Conservation (phyloP, 2,797 vertebrate species). For the Chanos chanos region DNA sequence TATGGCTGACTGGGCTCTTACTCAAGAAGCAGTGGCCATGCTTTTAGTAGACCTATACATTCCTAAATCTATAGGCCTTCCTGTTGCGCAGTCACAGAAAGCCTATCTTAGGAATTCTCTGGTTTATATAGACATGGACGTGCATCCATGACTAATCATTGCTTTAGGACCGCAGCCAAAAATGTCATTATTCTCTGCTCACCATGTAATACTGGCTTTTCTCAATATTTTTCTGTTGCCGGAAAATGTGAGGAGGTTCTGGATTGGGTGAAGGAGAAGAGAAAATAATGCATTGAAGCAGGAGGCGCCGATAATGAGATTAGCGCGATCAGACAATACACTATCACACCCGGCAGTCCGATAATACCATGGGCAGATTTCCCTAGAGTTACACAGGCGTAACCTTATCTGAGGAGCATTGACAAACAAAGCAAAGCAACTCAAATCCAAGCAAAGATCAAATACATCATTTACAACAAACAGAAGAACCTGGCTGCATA, state of each 20-base stretch:
- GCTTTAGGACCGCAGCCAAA: slow-evolving; percentile 4
- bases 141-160: neutral
- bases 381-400: too few species aligned
- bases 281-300: neutral
- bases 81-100: too few species aligned
- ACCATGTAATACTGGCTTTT: too few species aligned
- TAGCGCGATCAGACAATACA: slow-evolving; percentile 27
- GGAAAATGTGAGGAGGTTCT: neutral
- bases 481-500: too few species aligned
- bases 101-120: slow-evolving; percentile 25
- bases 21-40: neutral
- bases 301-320: slow-evolving; percentile 31
- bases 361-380: too few species aligned
- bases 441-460: too few species aligned
- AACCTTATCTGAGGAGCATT: too few species aligned
- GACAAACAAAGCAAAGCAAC: too few species aligned
- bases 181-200: too few species aligned
- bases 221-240: neutral
- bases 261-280: neutral
- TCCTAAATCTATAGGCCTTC: neutral
- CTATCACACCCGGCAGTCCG: slow-evolving; percentile 11
- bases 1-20: neutral
- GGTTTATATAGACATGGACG: slow-evolving; percentile 16
- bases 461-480: too few species aligned
- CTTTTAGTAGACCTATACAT: too few species aligned